Conservation (phyloP, 2,797 vertebrate genomes). For the Hoplostethus mediterraneus region DNA sequence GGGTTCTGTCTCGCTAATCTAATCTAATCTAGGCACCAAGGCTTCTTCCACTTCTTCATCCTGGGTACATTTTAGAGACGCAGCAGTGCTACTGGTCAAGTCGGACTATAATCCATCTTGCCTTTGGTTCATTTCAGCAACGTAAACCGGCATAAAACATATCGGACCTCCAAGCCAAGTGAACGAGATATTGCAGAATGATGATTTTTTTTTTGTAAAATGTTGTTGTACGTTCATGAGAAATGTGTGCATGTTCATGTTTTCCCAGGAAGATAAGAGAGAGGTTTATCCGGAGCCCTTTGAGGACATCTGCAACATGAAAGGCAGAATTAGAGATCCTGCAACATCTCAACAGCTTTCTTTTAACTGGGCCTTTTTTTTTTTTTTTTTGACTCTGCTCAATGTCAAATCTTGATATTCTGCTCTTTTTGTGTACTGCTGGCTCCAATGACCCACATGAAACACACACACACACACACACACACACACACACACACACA, state of each 20-base stretch:
- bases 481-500: constrained; percentile 37
- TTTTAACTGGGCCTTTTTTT: constrained; percentile 37
- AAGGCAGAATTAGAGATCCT: too few relatives aligned
- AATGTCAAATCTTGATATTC: constrained; percentile 64
- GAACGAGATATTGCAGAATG: too few relatives aligned
- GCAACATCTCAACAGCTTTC: constrained; percentile 32
- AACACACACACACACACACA: constrained; percentile 31
- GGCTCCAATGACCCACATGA: constrained; percentile 64
- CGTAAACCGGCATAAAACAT: not conserved
- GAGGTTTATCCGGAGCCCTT: too few relatives aligned
- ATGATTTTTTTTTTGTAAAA: too few relatives aligned
- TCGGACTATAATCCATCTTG: not conserved
- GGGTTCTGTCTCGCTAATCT: constrained; percentile 58
- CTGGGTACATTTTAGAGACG: constrained; percentile 48
- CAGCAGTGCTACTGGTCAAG: not conserved
- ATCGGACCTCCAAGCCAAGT: not conserved
- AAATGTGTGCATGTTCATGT: too few relatives aligned
- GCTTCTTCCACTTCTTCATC: constrained; percentile 54
- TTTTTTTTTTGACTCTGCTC: constrained; percentile 40
- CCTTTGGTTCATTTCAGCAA: constrained; percentile 3
- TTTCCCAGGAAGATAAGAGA: too few relatives aligned
- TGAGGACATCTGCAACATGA: too few relatives aligned
- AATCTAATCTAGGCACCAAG: constrained; percentile 48
- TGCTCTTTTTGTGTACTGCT: constrained; percentile 63
- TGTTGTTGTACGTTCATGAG: too few relatives aligned